These are phyloP conservation scores for Troides helena DNA, from an alignment of 2,888 invertebrate species.

Conservation along the genomic window DNA sequence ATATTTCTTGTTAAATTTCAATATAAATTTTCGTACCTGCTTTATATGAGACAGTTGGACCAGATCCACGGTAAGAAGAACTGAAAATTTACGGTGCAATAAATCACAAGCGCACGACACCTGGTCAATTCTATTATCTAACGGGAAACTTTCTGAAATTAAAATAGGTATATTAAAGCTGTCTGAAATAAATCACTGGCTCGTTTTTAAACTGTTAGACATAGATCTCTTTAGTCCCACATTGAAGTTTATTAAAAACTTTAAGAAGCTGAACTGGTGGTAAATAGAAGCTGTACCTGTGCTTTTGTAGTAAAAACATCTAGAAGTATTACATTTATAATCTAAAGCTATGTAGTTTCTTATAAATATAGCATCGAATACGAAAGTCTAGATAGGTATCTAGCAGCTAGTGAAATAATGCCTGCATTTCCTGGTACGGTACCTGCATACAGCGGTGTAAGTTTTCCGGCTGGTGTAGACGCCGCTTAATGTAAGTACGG, in stretches of 20 bases:
- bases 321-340: background rate
- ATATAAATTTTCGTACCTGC: slow-evolving; percentile 2
- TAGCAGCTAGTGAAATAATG: slow-evolving; percentile 50
- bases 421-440: slow-evolving; percentile 45
- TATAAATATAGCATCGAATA: slow-evolving; percentile 14
- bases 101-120: slow-evolving; percentile 16
- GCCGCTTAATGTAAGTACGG: slow-evolving; percentile 24
- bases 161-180: background rate
- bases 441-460: slow-evolving; percentile 19
- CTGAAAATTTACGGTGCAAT: slow-evolving; percentile 18
- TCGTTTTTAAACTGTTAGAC: too few relatives aligned
- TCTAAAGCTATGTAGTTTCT: background rate
- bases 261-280: too few relatives aligned
- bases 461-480: slow-evolving; percentile 24
- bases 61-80: background rate
- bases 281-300: too few relatives aligned
- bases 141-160: slow-evolving; percentile 3
- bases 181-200: background rate
- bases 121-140: slow-evolving; percentile 18
- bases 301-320: too few relatives aligned
- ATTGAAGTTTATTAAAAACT: too few relatives aligned
- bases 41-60: slow-evolving; percentile 15
- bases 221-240: too few relatives aligned
- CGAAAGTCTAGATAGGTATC: slow-evolving; percentile 42
- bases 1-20: slow-evolving; percentile 5